Evolutionary conservation across 2,113 vertebrate genomes (phyloP).

Genomic region (Gallinago jamesoni): DNA sequence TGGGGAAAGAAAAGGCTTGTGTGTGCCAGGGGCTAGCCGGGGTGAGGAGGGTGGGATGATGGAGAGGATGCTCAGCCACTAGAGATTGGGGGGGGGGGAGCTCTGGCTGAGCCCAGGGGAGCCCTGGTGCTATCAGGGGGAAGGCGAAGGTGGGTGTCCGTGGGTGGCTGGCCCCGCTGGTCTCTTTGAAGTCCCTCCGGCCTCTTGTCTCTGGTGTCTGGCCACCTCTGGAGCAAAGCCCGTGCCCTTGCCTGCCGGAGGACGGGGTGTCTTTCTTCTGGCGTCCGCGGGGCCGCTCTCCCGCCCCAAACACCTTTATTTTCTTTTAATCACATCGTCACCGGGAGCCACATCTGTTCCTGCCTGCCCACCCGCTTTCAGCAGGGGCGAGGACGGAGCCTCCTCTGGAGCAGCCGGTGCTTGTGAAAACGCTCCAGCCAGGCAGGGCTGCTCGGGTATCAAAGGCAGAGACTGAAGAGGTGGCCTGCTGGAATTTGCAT

Average conservation of each 20-base stretch:
- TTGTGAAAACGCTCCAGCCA: constrained; percentile 20
- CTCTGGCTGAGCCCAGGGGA: not conserved
- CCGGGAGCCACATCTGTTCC: constrained; percentile 52
- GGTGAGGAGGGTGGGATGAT: accelerated
- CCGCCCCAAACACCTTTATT: not conserved
- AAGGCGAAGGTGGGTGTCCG: accelerated
- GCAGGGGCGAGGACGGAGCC: constrained; percentile 50
- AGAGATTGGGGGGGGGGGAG: accelerated
- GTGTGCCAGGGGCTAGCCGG: accelerated
- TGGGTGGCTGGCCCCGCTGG: not conserved
- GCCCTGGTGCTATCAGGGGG: not conserved
- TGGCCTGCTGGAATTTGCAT: constrained; percentile 48
- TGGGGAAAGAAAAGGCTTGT: accelerated
- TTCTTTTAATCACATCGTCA: constrained; percentile 65
- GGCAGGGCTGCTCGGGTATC: constrained; percentile 40
- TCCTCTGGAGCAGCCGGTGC: not conserved
- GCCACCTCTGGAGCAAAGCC: accelerated
- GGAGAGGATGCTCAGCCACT: accelerated
- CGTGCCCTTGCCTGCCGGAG: not conserved
- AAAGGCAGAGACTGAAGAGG: constrained; percentile 41
- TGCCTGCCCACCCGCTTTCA: constrained; percentile 40
- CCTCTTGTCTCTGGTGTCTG: accelerated
- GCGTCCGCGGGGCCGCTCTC: not conserved
- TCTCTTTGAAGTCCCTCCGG: accelerated
- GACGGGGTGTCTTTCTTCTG: not conserved